Conservation (phyloP, 1,140 invertebrate genomes). For the Drosophila jambulina region DNA sequence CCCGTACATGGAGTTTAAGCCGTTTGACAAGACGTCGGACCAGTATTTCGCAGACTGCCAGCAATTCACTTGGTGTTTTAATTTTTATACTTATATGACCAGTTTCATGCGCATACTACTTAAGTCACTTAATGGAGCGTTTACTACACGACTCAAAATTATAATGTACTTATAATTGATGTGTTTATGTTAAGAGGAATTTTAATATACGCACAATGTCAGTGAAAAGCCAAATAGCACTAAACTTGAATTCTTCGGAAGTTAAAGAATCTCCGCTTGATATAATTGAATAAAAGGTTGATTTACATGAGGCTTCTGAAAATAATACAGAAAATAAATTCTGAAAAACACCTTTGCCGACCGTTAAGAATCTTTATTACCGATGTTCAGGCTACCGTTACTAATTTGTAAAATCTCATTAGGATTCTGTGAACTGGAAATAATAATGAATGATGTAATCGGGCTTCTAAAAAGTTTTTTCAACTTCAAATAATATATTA, state of each 20-base stretch:
- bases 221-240: constrained; percentile 37
- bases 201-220: constrained; percentile 37
- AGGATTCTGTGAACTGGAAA: constrained; percentile 6
- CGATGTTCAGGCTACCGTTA: background rate
- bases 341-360: background rate
- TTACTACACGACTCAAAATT: constrained; percentile 43
- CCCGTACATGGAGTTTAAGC: constrained; percentile 8
- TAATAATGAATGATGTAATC: constrained; percentile 1
- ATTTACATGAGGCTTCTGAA: background rate
- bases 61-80: constrained; percentile 19
- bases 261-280: background rate
- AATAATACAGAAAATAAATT: background rate
- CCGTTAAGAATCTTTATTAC: background rate
- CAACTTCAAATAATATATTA: background rate
- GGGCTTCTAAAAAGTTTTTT: background rate
- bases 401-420: constrained; percentile 8
- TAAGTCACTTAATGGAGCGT: constrained; percentile 70
- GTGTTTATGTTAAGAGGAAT: constrained; percentile 28
- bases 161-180: constrained; percentile 49
- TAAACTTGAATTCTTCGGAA: constrained; percentile 28
- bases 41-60: constrained; percentile 29
- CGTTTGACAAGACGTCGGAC: constrained; percentile 22
- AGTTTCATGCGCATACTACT: constrained; percentile 34
- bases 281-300: background rate
- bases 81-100: constrained; percentile 20